Evolutionary conservation across 2,888 invertebrate species (phyloP), one percentile per base, ranked within the genome.

Genomic region (Stenurella melanura): DNA sequence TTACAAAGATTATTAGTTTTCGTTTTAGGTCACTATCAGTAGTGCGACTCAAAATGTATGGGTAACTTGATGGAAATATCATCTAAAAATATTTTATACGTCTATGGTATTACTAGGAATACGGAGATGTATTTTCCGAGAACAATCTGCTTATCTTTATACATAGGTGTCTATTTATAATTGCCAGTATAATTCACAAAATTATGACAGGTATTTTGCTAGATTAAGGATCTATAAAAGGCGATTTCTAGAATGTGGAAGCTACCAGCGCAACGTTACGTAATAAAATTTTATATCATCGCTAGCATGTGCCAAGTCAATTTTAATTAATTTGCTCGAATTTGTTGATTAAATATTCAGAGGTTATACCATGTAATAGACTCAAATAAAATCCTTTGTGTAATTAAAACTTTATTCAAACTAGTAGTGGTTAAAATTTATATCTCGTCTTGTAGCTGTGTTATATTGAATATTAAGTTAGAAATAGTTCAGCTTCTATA

Each of bases 321-420:
- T 64, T 42, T 64, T 42, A 64, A 60, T 60, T 60, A 60, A 64
- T 64, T 64, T 38, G 10, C 21, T 18, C 38, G 26, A 64, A 21
- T 64, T 64, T 64, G 64, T 42, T 64, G 64, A 64, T 64, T 64
- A 64, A 30, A 64, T 64, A 64, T 64, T 64, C 64, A 64, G 42
- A 18, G 42, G 19, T 42, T 64, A 42, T 18, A 64, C 18, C 12
- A 34, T 63, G 18, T 64, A 64, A 34, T 64, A 19, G 64, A 50
- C 5, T 50, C n/a, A 50, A 50, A 50, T 42, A 30, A 42, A 42
- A 64, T 64, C 64, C 64, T 64, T 64, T 64, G 64, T 64, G 64
- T 21, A 64, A 64, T 64, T 64, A 64, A 64, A 64, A 64, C 42
- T 64, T 64, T 12, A 64, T 64, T 64, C 30, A 63, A 63, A 34